Base-by-base conservation (phyloP, 2,113 vertebrate species). In the Struthidea cinerea region DNA sequence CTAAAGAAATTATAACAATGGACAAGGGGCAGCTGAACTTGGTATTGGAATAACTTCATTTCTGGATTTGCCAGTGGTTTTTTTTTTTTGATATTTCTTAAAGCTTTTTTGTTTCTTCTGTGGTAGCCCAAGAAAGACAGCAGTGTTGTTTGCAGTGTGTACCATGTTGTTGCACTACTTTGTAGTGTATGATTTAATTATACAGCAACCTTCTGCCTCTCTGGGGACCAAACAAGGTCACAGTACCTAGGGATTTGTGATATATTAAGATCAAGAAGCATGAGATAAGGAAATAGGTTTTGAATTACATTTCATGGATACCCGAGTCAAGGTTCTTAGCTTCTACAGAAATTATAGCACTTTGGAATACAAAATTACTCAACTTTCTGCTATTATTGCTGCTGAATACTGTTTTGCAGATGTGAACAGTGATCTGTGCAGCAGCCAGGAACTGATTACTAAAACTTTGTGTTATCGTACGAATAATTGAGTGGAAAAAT, bases 121-220 rank as follows among this genome's bases (percentile, higher is more conserved):
- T 84, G 76, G 47, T 76, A 50, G 55, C 67, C 57, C 64, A 53
- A 50, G 93, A 85, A 94, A 84, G 50, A 65, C 26, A 65, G n/a
- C 69, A 19, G 55, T 7, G 11, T 49, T 94, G 46, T 78, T 91
- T 75, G 37, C 61, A 83, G n/a, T 24, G 10, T 75, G 68, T 90
- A 46, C 90, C 71, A 53, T 92, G 92, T 84, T 17, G 39, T 93
- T 95, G 42, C 83, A 78, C 91, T 96, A 70, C 84, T 92, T 96
- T 90, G 88, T 52, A 80, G 85, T 57, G 50, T 90, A 32, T 94
- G 57, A 90, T 96, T 89, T 95, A 93, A 92, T 97, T 92, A 81
- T 60, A 68, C 42, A 55, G 84, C 68, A 88, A 26, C 79, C 90
- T 95, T 96, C 70, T 87, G 50, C 80, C 61, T 93, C 67, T 81